A percentile compares a stretch with the other conserved stretches of the same genome.
Evolutionary conservation across 2,888 invertebrate species (phyloP).

Genomic region (Formica aserva): DNA sequence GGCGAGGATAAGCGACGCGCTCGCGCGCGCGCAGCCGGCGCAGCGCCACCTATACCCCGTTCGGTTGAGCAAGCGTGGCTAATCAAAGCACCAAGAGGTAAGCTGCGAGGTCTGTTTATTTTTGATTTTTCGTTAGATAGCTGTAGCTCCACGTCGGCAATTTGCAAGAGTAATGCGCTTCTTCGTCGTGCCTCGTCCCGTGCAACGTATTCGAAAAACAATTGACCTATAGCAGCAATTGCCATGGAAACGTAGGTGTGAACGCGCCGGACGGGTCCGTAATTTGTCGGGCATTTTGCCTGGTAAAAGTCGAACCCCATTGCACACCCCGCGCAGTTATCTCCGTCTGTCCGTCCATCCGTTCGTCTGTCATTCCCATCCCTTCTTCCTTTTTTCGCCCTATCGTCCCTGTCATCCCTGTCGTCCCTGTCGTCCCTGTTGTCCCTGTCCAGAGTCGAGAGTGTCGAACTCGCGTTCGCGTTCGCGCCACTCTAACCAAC

Average conservation of each 20-base stretch:
- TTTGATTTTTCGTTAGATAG: slow-evolving; percentile 79
- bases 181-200: slow-evolving; percentile 74
- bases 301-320: slow-evolving; percentile 72
- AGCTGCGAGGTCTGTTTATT: slow-evolving; percentile 84
- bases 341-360: slow-evolving; percentile 44
- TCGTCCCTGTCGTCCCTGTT: not conserved
- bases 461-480: slow-evolving; percentile 55
- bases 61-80: slow-evolving; percentile 91
- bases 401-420: not conserved
- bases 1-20: slow-evolving; percentile 19
- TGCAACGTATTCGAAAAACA: slow-evolving; percentile 78
- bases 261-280: slow-evolving; percentile 74
- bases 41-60: slow-evolving; percentile 75
- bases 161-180: slow-evolving; percentile 80
- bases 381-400: not conserved
- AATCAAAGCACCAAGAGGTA: slow-evolving; percentile 95
- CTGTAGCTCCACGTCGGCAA: slow-evolving; percentile 74
- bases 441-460: not conserved
- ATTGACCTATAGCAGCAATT: slow-evolving; percentile 81
- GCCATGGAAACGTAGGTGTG: slow-evolving; percentile 82
- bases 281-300: slow-evolving; percentile 82
- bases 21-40: slow-evolving; percentile 62
- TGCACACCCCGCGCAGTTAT: slow-evolving; percentile 46
- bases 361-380: slow-evolving; percentile 20
- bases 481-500: slow-evolving; percentile 72